phyloP scores from a whole-genome alignment of 2,888 invertebrate species.

The Podabrus alpinus region DNA sequence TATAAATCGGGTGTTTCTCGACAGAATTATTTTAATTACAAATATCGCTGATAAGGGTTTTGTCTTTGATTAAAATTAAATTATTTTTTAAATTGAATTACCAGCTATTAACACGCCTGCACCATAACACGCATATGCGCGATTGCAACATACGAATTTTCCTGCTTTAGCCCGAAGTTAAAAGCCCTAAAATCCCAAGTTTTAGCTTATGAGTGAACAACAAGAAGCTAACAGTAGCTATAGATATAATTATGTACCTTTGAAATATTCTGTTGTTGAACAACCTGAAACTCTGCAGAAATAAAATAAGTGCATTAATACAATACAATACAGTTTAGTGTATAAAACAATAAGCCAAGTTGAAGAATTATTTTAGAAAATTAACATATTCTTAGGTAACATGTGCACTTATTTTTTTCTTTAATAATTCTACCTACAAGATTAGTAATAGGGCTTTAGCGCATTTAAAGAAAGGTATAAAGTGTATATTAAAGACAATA shows the following conservation, averaged over 20 bases:
- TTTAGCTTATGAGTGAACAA: too few relatives aligned
- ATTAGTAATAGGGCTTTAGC: neutral
- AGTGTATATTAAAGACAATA: conserved; percentile 11
- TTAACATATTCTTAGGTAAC: neutral
- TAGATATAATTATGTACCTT: too few relatives aligned
- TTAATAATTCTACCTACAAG: neutral
- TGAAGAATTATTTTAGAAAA: neutral
- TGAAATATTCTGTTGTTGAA: neutral
- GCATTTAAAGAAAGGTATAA: neutral
- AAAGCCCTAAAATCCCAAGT: too few relatives aligned
- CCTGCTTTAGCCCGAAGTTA: too few relatives aligned
- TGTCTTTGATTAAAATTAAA: too few relatives aligned
- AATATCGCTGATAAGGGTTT: neutral
- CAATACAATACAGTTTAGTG: neutral
- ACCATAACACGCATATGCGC: too few relatives aligned
- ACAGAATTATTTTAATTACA: neutral
- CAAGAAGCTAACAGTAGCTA: too few relatives aligned
- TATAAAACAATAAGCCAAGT: neutral
- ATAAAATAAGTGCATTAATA: neutral
- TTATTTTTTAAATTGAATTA: too few relatives aligned
- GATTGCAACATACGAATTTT: too few relatives aligned
- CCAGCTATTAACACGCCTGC: too few relatives aligned
- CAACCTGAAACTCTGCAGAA: neutral
- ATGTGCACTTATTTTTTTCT: neutral
- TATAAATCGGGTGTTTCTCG: neutral